A percentile compares a stretch with the other conserved stretches of the same genome.
Evolutionary conservation across 2,888 invertebrate species (phyloP).

Genomic region (Physocephala rufipes): DNA sequence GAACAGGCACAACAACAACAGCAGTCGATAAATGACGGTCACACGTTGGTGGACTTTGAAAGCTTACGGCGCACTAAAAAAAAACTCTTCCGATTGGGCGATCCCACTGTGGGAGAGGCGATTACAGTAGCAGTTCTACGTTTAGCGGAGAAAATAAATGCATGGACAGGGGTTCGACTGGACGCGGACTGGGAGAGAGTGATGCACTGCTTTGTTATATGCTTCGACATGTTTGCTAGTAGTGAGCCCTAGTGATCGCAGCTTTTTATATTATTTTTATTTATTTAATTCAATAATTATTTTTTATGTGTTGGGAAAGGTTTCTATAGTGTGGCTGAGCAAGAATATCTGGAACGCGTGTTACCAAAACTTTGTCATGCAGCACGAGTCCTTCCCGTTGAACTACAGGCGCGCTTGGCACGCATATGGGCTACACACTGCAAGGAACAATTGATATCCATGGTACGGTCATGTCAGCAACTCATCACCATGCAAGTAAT

Average conservation of each 20-base stretch:
- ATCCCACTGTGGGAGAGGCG: slow-evolving; percentile 54
- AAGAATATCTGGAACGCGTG: slow-evolving; percentile 84
- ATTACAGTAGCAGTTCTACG: slow-evolving; percentile 55
- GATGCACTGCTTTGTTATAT: slow-evolving; percentile 72
- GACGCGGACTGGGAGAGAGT: slow-evolving; percentile 57
- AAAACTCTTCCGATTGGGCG: slow-evolving; percentile 55
- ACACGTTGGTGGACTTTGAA: slow-evolving; percentile 71
- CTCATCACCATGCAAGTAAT: slow-evolving; percentile 87
- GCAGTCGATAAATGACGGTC: slow-evolving; percentile 33
- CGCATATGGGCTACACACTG: slow-evolving; percentile 80
- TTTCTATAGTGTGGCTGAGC: slow-evolving; percentile 69
- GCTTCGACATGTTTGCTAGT: slow-evolving; percentile 80
- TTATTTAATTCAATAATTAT: slow-evolving; percentile 59
- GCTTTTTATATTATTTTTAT: background rate
- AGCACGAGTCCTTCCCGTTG: slow-evolving; percentile 75
- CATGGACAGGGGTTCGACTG: slow-evolving; percentile 37
- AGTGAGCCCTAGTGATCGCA: slow-evolving; percentile 66
- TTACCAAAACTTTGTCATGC: slow-evolving; percentile 82
- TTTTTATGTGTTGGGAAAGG: slow-evolving; percentile 55
- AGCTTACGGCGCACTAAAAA: slow-evolving; percentile 68
- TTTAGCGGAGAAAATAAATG: slow-evolving; percentile 53
- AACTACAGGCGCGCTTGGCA: slow-evolving; percentile 82
- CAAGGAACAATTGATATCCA: slow-evolving; percentile 72
- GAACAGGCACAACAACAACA: background rate
- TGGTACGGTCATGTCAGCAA: slow-evolving; percentile 84